A percentile compares a stretch with the other conserved stretches of the same genome.
Conservation (phyloP, 2,113 vertebrate genomes). For the Panthera tigris region DNA sequence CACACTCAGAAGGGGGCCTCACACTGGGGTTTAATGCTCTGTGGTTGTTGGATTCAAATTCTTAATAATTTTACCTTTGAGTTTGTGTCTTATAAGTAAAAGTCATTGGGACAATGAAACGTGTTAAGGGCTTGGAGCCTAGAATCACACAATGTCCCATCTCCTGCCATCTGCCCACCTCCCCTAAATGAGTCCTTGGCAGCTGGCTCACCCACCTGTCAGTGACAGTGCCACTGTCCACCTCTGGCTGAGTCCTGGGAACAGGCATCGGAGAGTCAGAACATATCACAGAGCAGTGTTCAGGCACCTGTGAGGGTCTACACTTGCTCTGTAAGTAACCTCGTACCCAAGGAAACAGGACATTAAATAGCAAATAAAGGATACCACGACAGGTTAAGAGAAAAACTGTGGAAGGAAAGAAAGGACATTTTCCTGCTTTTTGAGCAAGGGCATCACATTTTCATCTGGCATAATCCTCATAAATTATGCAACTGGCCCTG, state of each 20-base stretch:
- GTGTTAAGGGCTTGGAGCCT: not conserved
- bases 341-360: not conserved
- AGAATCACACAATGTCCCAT: too few species aligned
- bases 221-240: accelerated
- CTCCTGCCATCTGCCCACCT: not conserved
- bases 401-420: not conserved
- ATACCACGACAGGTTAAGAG: not conserved
- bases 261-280: not conserved
- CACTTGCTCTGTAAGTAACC: not conserved
- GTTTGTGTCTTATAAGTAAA: not conserved
- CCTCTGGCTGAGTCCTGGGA: not conserved
- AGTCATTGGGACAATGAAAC: not conserved
- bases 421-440: not conserved
- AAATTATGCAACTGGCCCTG: not conserved
- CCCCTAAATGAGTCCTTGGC: not conserved
- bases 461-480: not conserved
- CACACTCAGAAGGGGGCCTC: not conserved
- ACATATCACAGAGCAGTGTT: not conserved
- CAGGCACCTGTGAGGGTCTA: not conserved
- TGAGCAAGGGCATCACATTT: not conserved
- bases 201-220: not conserved
- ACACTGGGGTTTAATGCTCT: not conserved
- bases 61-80: not conserved
- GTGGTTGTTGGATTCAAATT: not conserved
- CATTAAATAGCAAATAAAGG: not conserved